Conservation (phyloP, 53 echinoderm and acorn worm genomes). For the Hippasteria phrygiana region DNA sequence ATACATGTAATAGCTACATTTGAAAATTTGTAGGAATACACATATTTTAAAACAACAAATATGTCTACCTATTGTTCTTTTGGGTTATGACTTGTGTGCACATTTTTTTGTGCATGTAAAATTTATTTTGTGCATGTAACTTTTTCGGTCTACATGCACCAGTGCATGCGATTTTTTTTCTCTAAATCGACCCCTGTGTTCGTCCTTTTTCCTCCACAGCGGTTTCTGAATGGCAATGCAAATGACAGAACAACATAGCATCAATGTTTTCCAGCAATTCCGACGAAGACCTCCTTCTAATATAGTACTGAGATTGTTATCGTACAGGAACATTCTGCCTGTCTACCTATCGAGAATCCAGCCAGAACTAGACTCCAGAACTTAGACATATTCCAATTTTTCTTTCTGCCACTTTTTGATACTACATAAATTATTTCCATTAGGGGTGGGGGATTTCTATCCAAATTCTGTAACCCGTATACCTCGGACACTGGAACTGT, state of each 20-base stretch:
- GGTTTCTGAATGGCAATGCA: conserved; percentile 57
- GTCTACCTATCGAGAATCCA: conserved; percentile 56
- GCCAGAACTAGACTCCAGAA: conserved; percentile 31
- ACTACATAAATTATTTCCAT: conserved; percentile 40
- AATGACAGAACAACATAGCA: conserved; percentile 51
- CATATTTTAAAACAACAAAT: too few species aligned
- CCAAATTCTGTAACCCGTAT: neutral
- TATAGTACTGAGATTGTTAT: conserved; percentile 47
- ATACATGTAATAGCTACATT: too few species aligned
- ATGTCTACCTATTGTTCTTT: too few species aligned
- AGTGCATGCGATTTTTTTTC: neutral
- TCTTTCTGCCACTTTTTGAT: neutral
- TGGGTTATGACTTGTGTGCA: too few species aligned
- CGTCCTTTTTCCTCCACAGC: neutral
- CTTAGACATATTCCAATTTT: conserved; percentile 6
- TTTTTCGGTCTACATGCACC: neutral
- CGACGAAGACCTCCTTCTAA: conserved; percentile 60
- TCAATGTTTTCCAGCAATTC: conserved; percentile 61
- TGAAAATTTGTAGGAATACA: too few species aligned
- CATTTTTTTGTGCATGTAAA: too few species aligned
- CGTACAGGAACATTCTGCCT: conserved; percentile 39
- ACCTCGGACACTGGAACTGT: neutral
- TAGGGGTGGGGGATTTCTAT: conserved; percentile 22
- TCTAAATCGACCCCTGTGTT: neutral
- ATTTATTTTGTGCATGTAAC: too few species aligned